Evolutionary conservation across 1,140 invertebrate genomes (phyloP).

Genomic region (Gerris buenoi): DNA sequence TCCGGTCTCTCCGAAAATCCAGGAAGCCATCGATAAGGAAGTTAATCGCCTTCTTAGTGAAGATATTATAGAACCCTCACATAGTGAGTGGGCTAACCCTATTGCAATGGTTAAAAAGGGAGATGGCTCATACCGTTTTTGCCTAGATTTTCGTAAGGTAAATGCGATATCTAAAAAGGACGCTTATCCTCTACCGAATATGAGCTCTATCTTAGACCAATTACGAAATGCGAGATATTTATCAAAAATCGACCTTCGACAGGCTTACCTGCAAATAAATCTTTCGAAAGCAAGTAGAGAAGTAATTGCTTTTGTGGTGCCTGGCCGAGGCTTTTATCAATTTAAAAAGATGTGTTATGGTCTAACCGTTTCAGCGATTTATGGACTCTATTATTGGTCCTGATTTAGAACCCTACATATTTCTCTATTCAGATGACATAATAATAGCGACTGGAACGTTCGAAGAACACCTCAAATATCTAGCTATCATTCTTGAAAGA

Average conservation of each 20-base stretch:
- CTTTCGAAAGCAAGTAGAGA: too few relatives aligned
- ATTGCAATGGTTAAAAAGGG: constrained; percentile 32
- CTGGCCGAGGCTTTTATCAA: too few relatives aligned
- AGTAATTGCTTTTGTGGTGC: too few relatives aligned
- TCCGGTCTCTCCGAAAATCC: constrained; percentile 6
- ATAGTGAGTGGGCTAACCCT: constrained; percentile 32
- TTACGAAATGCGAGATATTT: too few relatives aligned
- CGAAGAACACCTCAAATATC: constrained; percentile 21
- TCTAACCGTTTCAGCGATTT: constrained; percentile 23
- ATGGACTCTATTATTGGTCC: constrained; percentile 20
- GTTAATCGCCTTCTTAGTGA: constrained; percentile 23
- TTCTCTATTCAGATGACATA: constrained; percentile 25
- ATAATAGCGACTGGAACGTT: constrained; percentile 19
- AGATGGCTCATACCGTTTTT: constrained; percentile 33
- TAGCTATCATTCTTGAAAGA: constrained; percentile 18
- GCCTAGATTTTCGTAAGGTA: constrained; percentile 31
- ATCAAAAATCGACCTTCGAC: too few relatives aligned
- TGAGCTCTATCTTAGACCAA: too few relatives aligned
- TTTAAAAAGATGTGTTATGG: constrained; percentile 29
- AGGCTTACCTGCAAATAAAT: too few relatives aligned
- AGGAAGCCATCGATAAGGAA: constrained; percentile 16
- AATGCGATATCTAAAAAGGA: too few relatives aligned
- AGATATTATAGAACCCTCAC: constrained; percentile 29
- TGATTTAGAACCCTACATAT: constrained; percentile 9
- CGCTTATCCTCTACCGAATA: too few relatives aligned